Base-by-base conservation (phyloP, 2,888 invertebrate genomes). In the Eurytoma adleriae region DNA sequence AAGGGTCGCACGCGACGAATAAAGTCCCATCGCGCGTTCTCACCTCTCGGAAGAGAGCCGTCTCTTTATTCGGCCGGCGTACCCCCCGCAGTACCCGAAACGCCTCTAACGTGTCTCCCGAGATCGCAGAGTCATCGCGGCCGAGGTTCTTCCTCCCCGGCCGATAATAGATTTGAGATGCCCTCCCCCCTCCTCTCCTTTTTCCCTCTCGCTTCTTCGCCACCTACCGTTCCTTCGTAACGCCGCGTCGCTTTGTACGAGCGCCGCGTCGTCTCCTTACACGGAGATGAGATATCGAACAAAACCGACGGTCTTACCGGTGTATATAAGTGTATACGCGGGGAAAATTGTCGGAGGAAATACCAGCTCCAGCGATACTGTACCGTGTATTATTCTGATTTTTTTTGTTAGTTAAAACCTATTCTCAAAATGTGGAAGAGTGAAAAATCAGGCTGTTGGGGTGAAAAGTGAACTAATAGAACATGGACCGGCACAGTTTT, bases 101-200 rank as follows among this genome's bases (percentile, higher is more conserved):
- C 89, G 89, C 90, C 90, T 88, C 86, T 89, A 84, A 85, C 86
- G 86, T 90, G 90, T 89, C 86, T 3, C 80, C 78, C 30, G 67
- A 78, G 84, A 87, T 85, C 83, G 88, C 87, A 85, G 30, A 85
- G 89, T 90, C 89, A 89, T 87, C 84, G 79, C 18, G 40, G 7
- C 7, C 40, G 69, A 69, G 30, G 77, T 74, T 75, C 83, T 80
- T 82, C 83, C 77, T 82, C 56, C 18, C 16, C 16, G n/a, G 5
- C n/a, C 68, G 82, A 81, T 84, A 84, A 84, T 83, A 84, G 83
- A 84, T 85, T 85, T 83, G 79, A 81, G 18, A 20, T n/a, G 52
- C 27, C 40, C 40, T 56, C 69, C 30, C 52, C 48, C 59, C 40
- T 48, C 40, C 48, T 1, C 27, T 13, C 24, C 3, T 4, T 24